Percentiles rank a stretch among this genome's conserved stretches.
Evolutionary conservation across 2,888 invertebrate species (phyloP).

Genomic region (Neoitamus cyanurus): DNA sequence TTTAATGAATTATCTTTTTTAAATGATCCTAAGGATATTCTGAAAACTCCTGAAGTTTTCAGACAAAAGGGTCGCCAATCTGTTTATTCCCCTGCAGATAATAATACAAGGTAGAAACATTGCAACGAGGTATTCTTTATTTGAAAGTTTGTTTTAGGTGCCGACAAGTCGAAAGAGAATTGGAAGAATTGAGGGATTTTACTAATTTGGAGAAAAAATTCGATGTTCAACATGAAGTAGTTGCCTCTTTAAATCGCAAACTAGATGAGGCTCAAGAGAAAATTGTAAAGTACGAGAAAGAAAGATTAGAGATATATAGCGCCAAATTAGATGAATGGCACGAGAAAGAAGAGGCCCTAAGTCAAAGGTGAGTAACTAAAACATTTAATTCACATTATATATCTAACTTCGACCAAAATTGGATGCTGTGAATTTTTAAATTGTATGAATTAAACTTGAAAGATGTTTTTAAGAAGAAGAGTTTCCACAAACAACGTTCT

Average conservation of each 20-base stretch:
- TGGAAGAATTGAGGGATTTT: conserved; percentile 70
- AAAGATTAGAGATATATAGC: conserved; percentile 45
- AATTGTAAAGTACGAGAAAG: conserved; percentile 51
- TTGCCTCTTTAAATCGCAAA: conserved; percentile 54
- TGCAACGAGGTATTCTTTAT: not conserved
- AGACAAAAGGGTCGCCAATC: conserved; percentile 55
- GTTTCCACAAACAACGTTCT: too few species aligned
- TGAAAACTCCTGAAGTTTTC: conserved; percentile 24
- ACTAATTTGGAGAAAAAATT: conserved; percentile 72
- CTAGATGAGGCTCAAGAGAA: conserved; percentile 51
- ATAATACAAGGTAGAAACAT: not conserved
- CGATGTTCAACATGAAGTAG: conserved; percentile 57
- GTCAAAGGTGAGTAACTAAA: not conserved
- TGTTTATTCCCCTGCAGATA: conserved; percentile 55
- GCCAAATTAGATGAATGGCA: conserved; percentile 47
- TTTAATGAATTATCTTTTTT: not conserved
- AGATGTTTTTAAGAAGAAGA: too few species aligned
- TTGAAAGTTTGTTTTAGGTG: conserved; percentile 62
- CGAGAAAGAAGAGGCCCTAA: not conserved
- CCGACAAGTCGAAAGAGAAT: conserved; percentile 68
- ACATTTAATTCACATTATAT: not conserved
- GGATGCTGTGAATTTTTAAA: too few species aligned
- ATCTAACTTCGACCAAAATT: too few species aligned
- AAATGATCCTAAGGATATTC: not conserved
- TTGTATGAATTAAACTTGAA: too few species aligned